Evolutionary conservation across 2,797 vertebrate species (phyloP).

Genomic region (Hyperoplus lanceolatus): DNA sequence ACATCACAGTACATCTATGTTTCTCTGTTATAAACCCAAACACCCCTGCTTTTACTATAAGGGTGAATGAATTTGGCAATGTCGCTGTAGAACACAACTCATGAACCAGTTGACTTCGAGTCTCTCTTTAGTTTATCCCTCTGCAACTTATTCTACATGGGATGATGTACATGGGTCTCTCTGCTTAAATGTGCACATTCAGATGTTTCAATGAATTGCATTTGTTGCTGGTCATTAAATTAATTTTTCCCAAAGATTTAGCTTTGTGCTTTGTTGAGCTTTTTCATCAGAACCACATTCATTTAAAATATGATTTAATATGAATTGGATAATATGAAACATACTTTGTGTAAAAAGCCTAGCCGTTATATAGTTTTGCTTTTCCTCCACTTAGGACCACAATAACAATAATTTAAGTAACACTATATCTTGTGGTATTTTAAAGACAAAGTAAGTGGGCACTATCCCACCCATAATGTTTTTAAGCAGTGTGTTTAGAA

Average conservation of each 20-base stretch:
- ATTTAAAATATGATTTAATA: background rate
- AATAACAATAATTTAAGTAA: background rate
- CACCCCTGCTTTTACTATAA: background rate
- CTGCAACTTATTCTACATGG: background rate
- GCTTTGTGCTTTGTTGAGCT: background rate
- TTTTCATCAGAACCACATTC: background rate
- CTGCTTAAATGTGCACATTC: background rate
- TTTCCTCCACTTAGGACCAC: background rate
- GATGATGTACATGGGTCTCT: background rate
- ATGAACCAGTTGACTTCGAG: background rate
- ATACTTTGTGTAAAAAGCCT: background rate
- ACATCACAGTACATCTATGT: background rate
- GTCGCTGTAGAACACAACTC: background rate
- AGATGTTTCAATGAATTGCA: background rate
- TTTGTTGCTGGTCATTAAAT: background rate
- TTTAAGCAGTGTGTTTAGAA: slow-evolving; percentile 2
- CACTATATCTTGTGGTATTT: background rate
- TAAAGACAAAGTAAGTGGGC: background rate
- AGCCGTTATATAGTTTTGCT: background rate
- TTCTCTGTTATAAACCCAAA: background rate
- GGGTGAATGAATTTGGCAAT: background rate
- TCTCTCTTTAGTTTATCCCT: background rate
- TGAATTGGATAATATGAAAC: background rate
- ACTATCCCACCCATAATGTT: background rate
- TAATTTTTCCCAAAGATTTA: no score